Evolutionary conservation across 2,888 invertebrate species (phyloP).

Genomic region (Abrostola tripartita): DNA sequence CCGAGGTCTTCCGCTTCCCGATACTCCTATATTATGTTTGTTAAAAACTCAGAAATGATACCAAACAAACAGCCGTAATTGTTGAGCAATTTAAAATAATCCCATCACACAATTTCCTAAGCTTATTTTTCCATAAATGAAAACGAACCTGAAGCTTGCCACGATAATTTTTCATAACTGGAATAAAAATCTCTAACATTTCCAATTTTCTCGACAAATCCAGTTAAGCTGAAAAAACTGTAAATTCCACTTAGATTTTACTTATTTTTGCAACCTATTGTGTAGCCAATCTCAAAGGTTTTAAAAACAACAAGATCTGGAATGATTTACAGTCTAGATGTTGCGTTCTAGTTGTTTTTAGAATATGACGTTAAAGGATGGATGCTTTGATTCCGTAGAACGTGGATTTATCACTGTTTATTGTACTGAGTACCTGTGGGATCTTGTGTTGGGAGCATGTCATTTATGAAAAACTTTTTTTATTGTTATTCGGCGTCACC

Average conservation of each 20-base stretch:
- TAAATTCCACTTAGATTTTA: constrained; percentile 28
- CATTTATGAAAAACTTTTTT: no score
- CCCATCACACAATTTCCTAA: neutral
- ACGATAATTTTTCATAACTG: constrained; percentile 23
- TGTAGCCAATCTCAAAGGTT: constrained; percentile 34
- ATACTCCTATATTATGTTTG: no score
- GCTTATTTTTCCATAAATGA: constrained; percentile 1
- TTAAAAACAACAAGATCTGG: constrained; percentile 25
- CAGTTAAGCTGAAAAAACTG: constrained; percentile 21
- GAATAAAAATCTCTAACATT: constrained; percentile 22
- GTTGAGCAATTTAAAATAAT: no score
- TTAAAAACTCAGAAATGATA: no score
- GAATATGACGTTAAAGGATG: constrained; percentile 5
- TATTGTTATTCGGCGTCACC: no score
- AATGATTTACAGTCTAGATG: constrained; percentile 24
- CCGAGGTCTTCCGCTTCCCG: no score
- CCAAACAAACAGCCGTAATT: no score
- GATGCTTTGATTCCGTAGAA: constrained; percentile 6
- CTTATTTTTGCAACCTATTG: constrained; percentile 25
- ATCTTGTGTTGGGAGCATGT: neutral
- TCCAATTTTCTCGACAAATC: constrained; percentile 36
- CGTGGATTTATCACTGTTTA: neutral
- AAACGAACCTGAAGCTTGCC: neutral
- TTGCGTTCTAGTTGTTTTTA: constrained; percentile 11
- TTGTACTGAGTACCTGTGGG: neutral